Base-by-base conservation (phyloP, 2,888 invertebrate genomes). In the Pyrgus malvae region DNA sequence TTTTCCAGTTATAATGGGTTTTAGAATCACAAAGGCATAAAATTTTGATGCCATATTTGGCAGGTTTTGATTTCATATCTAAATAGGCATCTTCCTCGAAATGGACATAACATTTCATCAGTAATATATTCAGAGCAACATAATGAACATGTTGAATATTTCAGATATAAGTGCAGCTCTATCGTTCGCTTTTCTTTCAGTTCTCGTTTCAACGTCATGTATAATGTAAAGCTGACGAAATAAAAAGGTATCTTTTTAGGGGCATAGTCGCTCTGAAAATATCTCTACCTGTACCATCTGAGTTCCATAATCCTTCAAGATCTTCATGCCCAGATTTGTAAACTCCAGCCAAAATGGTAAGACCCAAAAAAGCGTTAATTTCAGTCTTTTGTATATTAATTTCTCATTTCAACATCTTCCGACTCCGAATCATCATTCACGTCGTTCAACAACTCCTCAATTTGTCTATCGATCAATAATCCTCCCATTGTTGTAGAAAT, bases 311-410 rank as follows among this genome's bases (percentile, higher is more conserved):
- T 9, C 2, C 9, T 19, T 38, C 38, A 6, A 38, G n/a, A 6
- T 38, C 38, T 19, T 38, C 38, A 19, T 38, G 38, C 2, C 38
- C 19, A 4, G 38, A 38, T 19, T 38, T 38, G 38, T 19, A 38
- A 7, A 38, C 19, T n/a, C 19, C 19, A 0, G 38, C 12, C 19
- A 38, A 19, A 2, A 38, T 8, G 2, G 17, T 3, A 16, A 37
- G 17, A 16, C 37, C 37, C 7, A 16, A 3, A 4, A 37, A 37
- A 16, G 37, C 37, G 14, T 37, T 37, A 7, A 37, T 16, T 12
- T 37, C 16, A 4, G 31, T 31, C n/a, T 9, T 11, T 31, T 23
- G 7, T 23, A 5, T 23, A 23, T 23, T 23, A 5, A 23, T 23
- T 23, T 23, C 7, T 23, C 7, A 23, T 23, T 23, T 23, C 23